Base-by-base conservation (phyloP, 2,888 invertebrate genomes). In the Drosophila prolongata region DNA sequence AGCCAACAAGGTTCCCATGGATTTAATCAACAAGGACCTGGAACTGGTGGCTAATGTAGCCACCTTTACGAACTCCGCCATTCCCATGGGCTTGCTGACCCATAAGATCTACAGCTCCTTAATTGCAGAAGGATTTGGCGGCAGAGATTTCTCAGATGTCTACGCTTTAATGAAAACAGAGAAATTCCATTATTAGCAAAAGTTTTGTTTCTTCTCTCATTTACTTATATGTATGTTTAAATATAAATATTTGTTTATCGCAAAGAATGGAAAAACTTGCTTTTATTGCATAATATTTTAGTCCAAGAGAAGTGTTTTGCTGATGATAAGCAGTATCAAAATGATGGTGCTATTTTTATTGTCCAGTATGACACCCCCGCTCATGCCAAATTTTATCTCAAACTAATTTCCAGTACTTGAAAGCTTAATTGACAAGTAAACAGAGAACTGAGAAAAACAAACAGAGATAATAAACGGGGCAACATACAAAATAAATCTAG, bases 11-110 rank as follows among this genome's bases (percentile, higher is more conserved):
- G 94, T 99, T 93, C 96, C 96, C 67, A 95, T 96, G 6, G 95
- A 96, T 72, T 94, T 99, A 58, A 97, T 98, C 94, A 95, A 96
- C 65, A 99, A 99, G 93, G 99, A 99, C 93, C 93, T 99, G 87
- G 97, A 97, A 43, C 93, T 99, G 54, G 99, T 98, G 3, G 96
- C 98, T 79, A 95, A 95, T 65, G 96, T 97, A 65, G 98, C 99
- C 0, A 95, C 96, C 0, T 94, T 94, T 44, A 95, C 95, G 40
- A 94, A 95, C 49, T 94, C 96, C 0, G 95, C 98, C 5, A 97
- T 97, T 74, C 97, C 97, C 0, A 93, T 99, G 76, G 98, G 99
- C 1, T 95, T 97, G 0, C 93, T 97, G 54, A 96, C 98, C 3
- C 97, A 98, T 81, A 98, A 99, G 92, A 94, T 99, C 56, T 99